Base-by-base conservation (phyloP, 92 coral and sea anemone genomes). In the Paragorgia papillata region DNA sequence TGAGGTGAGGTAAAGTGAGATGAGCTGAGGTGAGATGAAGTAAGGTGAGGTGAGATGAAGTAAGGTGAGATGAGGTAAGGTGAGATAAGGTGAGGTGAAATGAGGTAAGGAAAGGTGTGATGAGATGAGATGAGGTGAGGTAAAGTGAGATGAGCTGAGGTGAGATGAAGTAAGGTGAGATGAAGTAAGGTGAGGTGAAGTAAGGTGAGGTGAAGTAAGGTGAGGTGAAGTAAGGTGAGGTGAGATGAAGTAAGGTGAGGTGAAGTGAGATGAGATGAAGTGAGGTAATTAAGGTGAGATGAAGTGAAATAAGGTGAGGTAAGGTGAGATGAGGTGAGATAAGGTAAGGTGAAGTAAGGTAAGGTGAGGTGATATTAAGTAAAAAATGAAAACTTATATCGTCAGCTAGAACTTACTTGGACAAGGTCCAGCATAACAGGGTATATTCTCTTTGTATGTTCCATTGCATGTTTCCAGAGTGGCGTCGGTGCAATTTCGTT, bases 1-100 rank as follows among this genome's bases (percentile, higher is more conserved):
- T 61, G 67, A 61, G 67, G 34, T 61, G 67, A 61, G 9, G 43
- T 63, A 26, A 33, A 17, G 39, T 63, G 20, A 7, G 50, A 18
- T 63, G 1, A 3, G 44, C 13, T 62, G 18, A 30, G 44, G 7
- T 62, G 18, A 62, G 69, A 44, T 62, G 18, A 0, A 40, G 69
- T 62, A 22, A 26, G 48, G 44, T 62, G 18, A 26, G 49, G 48
- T 26, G 0, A 30, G 20, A 40, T 62, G 18, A 65, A 53, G 54
- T 65, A 18, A 37, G 73, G 73, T 65, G 25, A 33, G 53, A 27
- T 65, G 9, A 33, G 73, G 73, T 65, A 37, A 65, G 55, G 54
- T 65, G 20, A 9, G 73, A 30, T 37, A 15, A 32, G 73, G 32
- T 65, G 9, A 33, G 73, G 73, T 37, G 25, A 65, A 53, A 29